These are phyloP conservation scores for Athalia cordata DNA, from an alignment of 2,888 invertebrate genomes.

Conservation along the genomic window DNA sequence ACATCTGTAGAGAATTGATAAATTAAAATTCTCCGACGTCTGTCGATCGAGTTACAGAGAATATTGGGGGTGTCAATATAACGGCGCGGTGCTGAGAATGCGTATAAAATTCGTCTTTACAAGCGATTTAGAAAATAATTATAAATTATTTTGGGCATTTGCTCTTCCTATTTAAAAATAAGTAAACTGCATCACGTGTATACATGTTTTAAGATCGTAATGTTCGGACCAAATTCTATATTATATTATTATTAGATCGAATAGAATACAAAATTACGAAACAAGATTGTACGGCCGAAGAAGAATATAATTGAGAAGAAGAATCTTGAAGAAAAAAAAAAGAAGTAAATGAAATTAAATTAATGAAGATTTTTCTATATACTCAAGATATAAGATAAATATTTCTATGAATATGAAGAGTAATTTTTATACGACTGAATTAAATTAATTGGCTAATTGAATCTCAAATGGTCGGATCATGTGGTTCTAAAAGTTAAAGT, in stretches of 20 bases:
- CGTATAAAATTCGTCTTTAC: background rate
- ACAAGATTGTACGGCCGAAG: background rate
- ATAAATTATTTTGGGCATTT: background rate
- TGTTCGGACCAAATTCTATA: constrained; percentile 28
- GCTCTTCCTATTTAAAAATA: background rate
- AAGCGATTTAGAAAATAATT: background rate
- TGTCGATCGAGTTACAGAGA: too few species aligned
- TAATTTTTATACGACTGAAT: constrained; percentile 32
- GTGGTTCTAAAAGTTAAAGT: constrained; percentile 22
- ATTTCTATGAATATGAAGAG: constrained; percentile 4
- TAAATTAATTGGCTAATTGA: background rate
- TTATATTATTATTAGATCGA: constrained; percentile 12
- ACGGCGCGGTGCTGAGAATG: background rate
- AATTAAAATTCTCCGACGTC: too few species aligned
- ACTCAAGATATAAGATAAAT: constrained; percentile 8
- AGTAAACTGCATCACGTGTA: background rate
- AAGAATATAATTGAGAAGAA: background rate
- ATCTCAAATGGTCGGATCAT: background rate
- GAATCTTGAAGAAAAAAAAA: background rate
- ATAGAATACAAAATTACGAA: constrained; percentile 21
- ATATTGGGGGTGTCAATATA: too few species aligned
- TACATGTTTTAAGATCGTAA: constrained; percentile 2
- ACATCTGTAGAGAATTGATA: too few species aligned
- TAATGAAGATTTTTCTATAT: background rate
- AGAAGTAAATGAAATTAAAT: background rate